Percentiles rank a stretch among this genome's conserved stretches.
phyloP scores from a whole-genome alignment of 2,888 invertebrate species.

The Electrophaes corylata region DNA sequence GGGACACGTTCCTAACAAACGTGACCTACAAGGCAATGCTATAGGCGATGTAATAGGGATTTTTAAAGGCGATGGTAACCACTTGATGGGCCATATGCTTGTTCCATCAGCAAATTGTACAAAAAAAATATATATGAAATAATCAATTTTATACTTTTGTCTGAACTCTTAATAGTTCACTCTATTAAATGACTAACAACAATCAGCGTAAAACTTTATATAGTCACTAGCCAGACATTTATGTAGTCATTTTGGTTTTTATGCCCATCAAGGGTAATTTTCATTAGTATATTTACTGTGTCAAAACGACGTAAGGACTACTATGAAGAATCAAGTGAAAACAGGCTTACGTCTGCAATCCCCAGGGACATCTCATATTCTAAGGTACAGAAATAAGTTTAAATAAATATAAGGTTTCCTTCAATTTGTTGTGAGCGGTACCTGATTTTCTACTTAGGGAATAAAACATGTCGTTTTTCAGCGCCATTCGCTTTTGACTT shows the following conservation, averaged over 20 bases:
- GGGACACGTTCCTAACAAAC: too few species aligned
- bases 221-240: not conserved
- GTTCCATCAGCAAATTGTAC: too few species aligned
- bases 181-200: slow-evolving; percentile 2
- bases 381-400: not conserved
- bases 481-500: slow-evolving; percentile 14
- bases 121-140: too few species aligned
- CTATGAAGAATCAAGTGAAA: not conserved
- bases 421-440: slow-evolving; percentile 14
- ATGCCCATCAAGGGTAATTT: not conserved
- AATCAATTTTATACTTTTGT: too few species aligned
- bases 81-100: too few species aligned
- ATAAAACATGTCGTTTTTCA: slow-evolving; percentile 20
- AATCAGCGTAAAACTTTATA: slow-evolving; percentile 17
- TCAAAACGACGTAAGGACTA: not conserved
- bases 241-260: not conserved
- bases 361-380: not conserved
- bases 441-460: slow-evolving; percentile 21
- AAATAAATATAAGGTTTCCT: slow-evolving; percentile 16
- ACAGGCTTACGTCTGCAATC: not conserved
- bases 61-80: too few species aligned
- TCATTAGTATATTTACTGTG: not conserved
- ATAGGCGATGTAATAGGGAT: too few species aligned
- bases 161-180: not conserved
- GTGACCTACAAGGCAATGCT: too few species aligned